Conservation (phyloP, 1,140 invertebrate genomes). For the Bombus turneri region DNA sequence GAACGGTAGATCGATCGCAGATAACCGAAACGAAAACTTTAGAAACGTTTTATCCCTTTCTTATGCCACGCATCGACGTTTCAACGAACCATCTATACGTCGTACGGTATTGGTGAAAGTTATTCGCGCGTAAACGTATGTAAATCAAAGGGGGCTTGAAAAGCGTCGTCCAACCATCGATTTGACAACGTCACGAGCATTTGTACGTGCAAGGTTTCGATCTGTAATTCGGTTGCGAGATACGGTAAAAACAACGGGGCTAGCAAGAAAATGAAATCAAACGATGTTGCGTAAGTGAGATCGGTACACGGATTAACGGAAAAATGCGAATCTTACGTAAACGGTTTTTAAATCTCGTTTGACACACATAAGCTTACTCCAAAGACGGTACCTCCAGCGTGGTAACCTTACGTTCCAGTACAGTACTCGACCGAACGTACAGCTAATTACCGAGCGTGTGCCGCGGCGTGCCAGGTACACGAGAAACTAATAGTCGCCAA, state of each 20-base stretch:
- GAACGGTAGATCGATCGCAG: neutral
- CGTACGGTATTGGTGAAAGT: too few species aligned
- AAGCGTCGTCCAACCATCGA: neutral
- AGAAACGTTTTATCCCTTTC: neutral
- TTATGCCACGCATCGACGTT: neutral
- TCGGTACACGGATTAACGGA: neutral
- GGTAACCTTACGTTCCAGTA: slow-evolving; percentile 23
- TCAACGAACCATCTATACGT: too few species aligned
- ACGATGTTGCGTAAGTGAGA: slow-evolving; percentile 7
- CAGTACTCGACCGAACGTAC: slow-evolving; percentile 58
- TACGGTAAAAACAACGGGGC: neutral
- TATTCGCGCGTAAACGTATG: too few species aligned
- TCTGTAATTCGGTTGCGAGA: neutral
- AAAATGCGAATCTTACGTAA: slow-evolving; percentile 46
- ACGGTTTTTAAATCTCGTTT: slow-evolving; percentile 12
- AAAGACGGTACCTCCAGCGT: slow-evolving; percentile 16
- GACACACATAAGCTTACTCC: slow-evolving; percentile 23
- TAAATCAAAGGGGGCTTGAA: neutral
- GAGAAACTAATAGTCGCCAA: slow-evolving; percentile 74
- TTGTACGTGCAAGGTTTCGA: neutral
- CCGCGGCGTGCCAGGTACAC: slow-evolving; percentile 74
- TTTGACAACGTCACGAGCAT: neutral
- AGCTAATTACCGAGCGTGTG: slow-evolving; percentile 70
- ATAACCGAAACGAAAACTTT: neutral
- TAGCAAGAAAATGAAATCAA: slow-evolving; percentile 13